Evolutionary conservation across 2,888 invertebrate genomes (phyloP).

Genomic region (Myathropa florea): DNA sequence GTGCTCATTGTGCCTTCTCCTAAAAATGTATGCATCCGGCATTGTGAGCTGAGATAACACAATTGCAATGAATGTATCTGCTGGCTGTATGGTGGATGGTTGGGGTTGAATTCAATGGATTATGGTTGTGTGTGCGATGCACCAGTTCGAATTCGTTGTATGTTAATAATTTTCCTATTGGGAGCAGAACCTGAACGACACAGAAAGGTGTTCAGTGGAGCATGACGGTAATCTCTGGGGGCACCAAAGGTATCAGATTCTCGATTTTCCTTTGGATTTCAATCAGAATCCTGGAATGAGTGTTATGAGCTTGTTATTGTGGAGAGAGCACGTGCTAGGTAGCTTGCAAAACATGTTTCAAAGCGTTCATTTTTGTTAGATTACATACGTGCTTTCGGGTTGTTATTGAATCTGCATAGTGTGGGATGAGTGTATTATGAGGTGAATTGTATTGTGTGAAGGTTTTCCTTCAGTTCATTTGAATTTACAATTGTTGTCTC

Average conservation of each 20-base stretch:
- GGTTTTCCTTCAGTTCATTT: background rate
- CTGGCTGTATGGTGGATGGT: background rate
- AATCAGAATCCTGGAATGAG: background rate
- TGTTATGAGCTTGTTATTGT: background rate
- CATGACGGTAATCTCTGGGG: background rate
- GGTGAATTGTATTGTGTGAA: background rate
- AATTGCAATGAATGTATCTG: conserved; percentile 19
- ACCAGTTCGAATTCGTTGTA: conserved; percentile 37
- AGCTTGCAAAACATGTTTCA: background rate
- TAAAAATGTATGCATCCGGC: conserved; percentile 15
- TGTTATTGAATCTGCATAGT: background rate
- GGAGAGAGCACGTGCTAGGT: too few species aligned
- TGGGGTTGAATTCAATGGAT: conserved; percentile 20
- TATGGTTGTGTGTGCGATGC: conserved; percentile 18
- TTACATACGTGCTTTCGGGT: background rate
- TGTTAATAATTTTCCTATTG: conserved; percentile 27
- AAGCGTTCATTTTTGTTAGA: background rate
- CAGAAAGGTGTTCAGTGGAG: background rate
- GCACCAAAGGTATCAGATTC: background rate
- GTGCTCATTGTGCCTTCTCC: conserved; percentile 30
- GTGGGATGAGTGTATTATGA: too few species aligned
- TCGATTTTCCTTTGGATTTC: background rate
- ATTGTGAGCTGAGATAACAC: conserved; percentile 37
- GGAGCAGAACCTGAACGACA: background rate
- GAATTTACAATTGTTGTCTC: too few species aligned